Percentiles rank a stretch among this genome's conserved stretches.
Evolutionary conservation across 2,888 invertebrate species (phyloP).

Genomic region (Chelonus formosanus): DNA sequence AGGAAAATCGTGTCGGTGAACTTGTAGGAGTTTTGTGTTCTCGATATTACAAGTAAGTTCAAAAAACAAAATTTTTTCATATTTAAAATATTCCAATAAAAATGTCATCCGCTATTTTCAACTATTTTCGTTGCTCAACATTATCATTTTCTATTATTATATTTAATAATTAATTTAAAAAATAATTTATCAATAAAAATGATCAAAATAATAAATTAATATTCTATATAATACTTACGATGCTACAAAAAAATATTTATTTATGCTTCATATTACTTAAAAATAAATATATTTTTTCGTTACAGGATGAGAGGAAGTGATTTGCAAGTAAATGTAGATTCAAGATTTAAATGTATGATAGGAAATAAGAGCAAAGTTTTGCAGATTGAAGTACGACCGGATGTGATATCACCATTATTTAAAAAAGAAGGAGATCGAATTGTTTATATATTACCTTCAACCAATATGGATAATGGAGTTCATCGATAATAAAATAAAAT

Average conservation of each 20-base stretch:
- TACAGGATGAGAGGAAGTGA: slow-evolving; percentile 76
- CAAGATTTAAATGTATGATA: slow-evolving; percentile 80
- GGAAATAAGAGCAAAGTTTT: slow-evolving; percentile 79
- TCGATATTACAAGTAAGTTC: slow-evolving; percentile 78
- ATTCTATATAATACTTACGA: too few species aligned
- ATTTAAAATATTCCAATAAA: slow-evolving; percentile 12
- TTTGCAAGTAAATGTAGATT: slow-evolving; percentile 78
- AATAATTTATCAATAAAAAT: too few species aligned
- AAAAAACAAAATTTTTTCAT: background rate
- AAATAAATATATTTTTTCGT: slow-evolving; percentile 10
- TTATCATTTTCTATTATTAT: background rate
- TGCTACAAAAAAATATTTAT: background rate
- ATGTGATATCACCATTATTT: slow-evolving; percentile 67
- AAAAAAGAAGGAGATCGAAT: slow-evolving; percentile 66
- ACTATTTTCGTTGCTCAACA: too few species aligned
- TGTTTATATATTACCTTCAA: slow-evolving; percentile 67
- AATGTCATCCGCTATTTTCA: too few species aligned
- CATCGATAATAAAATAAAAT: slow-evolving; percentile 41
- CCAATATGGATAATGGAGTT: slow-evolving; percentile 64
- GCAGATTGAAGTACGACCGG: slow-evolving; percentile 70
- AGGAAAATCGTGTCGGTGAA: slow-evolving; percentile 86
- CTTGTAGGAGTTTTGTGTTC: slow-evolving; percentile 83
- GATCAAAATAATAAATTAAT: too few species aligned
- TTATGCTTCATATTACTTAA: slow-evolving; percentile 13
- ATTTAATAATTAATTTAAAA: too few species aligned